Conservation (phyloP, 2,888 invertebrate species). For the Mesoligia furuncula region DNA sequence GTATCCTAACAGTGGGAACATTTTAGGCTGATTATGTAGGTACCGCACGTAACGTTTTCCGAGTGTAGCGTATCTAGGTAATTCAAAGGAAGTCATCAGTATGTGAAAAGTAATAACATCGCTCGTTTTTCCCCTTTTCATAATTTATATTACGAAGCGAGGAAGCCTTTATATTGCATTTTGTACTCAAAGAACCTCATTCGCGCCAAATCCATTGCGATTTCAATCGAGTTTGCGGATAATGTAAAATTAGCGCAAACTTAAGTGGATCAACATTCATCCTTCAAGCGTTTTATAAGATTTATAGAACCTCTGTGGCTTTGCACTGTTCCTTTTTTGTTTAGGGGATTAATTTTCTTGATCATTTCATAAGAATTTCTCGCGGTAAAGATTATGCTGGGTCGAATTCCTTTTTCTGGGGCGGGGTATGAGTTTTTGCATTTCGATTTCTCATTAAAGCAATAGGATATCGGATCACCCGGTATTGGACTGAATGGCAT, state of each 20-base stretch:
- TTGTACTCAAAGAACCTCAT: not conserved
- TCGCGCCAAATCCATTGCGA: slow-evolving; percentile 27
- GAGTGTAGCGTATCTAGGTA: not conserved
- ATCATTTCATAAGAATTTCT: not conserved
- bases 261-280: slow-evolving; percentile 29
- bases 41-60: not conserved
- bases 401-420: not conserved
- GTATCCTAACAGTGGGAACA: too few relatives aligned
- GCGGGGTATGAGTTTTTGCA: not conserved
- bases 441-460: not conserved
- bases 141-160: not conserved
- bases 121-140: not conserved
- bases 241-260: slow-evolving; percentile 37
- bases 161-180: not conserved
- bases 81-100: not conserved
- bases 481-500: not conserved
- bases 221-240: slow-evolving; percentile 44
- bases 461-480: not conserved
- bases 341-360: not conserved
- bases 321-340: not conserved
- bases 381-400: not conserved
- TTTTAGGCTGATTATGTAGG: not conserved
- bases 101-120: too few relatives aligned
- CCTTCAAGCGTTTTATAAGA: not conserved
- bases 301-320: slow-evolving; percentile 9